These are phyloP conservation scores for Lithophane ornitopus DNA, from an alignment of 2,888 invertebrate genomes.

Conservation along the genomic window DNA sequence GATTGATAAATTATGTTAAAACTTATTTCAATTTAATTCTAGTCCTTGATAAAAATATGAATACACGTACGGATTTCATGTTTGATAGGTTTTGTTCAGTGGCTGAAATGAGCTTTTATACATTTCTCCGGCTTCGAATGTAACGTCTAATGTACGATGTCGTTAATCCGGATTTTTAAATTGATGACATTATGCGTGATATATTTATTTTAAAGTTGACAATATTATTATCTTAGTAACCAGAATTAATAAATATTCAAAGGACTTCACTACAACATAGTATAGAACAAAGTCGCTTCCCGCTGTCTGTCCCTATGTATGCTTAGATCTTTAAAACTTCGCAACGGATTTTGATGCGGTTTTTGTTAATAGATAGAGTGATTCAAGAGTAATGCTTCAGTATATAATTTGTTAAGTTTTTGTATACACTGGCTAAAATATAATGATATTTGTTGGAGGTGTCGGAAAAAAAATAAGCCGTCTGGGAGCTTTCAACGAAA, in stretches of 20 bases:
- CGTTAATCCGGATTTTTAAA: constrained; percentile 21
- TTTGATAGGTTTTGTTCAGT: constrained; percentile 20
- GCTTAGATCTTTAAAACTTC: no score
- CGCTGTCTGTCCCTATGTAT: no score
- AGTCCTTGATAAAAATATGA: background rate
- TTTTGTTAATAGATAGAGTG: no score
- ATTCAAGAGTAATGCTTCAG: no score
- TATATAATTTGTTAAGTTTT: no score
- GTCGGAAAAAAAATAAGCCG: no score
- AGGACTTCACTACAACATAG: no score
- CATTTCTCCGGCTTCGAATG: constrained; percentile 2
- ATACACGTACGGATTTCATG: constrained; percentile 38
- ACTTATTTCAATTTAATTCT: background rate
- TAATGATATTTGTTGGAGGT: no score
- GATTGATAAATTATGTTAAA: background rate
- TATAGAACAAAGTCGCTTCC: no score
- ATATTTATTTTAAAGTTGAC: constrained; percentile 11
- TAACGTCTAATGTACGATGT: background rate
- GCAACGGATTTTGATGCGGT: no score
- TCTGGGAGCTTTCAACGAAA: no score
- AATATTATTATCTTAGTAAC: background rate
- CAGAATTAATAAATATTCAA: background rate
- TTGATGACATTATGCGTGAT: constrained; percentile 1
- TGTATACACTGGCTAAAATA: no score
- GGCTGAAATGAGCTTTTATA: constrained; percentile 28